Evolutionary conservation across 1,140 invertebrate species (phyloP), one percentile per base, ranked within the genome.

Genomic region (Drosophila serrata): DNA sequence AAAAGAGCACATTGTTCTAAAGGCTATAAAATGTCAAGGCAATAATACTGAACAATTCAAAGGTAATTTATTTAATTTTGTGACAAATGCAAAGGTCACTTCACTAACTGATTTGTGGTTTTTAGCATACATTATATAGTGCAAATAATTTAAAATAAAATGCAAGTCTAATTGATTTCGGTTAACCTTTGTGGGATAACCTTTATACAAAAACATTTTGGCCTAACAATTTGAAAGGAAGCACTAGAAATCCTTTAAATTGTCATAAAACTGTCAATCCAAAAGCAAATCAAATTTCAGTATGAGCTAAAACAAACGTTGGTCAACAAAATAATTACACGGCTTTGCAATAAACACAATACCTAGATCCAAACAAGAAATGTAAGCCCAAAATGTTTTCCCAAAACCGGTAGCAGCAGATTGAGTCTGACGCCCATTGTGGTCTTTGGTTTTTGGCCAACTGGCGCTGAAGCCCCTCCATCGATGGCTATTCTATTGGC

Each of bases 401-500:
- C n/a, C 27, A 15, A 33, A 15, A 33, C 27, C 51, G n/a, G n/a
- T n/a, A 13, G 27, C 51, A 33, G 45, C 64, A 39, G 65, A 70
- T 70, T 58, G 65, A 70, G 43, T 53, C 51, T 24, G 67, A 58
- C 29, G 65, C 40, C 42, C 57, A 72, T 70, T 70, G 68, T 29
- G 68, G 68, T 48, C 19, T 43, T 70, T 33, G 65, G 51, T n/a
- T 39, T 40, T 19, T 22, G 68, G 48, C 43, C 24, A 39, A 55
- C 69, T 40, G 29, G 29, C 72, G 17, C 53, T 11, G 37, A n/a
- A 61, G 56, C 27, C 19, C 35, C 61, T 24, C 24, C 27, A 27
- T 39, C 60, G 63, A 49, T 68, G 42, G 40, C 39, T 27, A 55
- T 68, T 59, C 73, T 76, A 77, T 77, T 77, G 74, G 62, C 55